phyloP scores from a whole-genome alignment of 1,140 invertebrate genomes.

The Diorhabda carinulata region DNA sequence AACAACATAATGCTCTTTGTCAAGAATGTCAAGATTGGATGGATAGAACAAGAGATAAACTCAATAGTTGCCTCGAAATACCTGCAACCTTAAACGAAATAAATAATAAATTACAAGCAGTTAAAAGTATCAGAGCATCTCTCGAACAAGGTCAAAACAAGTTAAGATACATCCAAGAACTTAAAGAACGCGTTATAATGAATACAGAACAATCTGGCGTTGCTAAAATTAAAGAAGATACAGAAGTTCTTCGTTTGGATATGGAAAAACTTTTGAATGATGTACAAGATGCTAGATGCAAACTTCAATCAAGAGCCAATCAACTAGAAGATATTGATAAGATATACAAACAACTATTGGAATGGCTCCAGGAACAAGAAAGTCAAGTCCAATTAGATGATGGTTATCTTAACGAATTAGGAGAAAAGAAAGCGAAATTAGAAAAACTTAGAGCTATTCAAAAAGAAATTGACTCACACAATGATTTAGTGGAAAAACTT shows the following conservation, averaged over 20 bases:
- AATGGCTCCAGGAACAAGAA: slow-evolving; percentile 84
- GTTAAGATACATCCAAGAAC: slow-evolving; percentile 79
- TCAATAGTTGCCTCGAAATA: slow-evolving; percentile 71
- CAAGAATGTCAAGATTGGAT: slow-evolving; percentile 91
- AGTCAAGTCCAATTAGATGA: slow-evolving; percentile 72
- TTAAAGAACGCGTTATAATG: slow-evolving; percentile 88
- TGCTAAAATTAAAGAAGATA: slow-evolving; percentile 83
- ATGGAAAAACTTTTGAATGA: slow-evolving; percentile 81
- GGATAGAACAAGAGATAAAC: slow-evolving; percentile 78
- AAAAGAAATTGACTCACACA: slow-evolving; percentile 72
- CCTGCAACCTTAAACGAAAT: slow-evolving; percentile 75
- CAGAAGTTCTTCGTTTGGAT: slow-evolving; percentile 79
- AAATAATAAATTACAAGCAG: slow-evolving; percentile 75
- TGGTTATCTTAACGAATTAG: slow-evolving; percentile 74
- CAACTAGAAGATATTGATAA: slow-evolving; percentile 84
- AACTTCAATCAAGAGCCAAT: slow-evolving; percentile 63
- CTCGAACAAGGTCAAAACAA: slow-evolving; percentile 90
- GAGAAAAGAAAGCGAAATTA: slow-evolving; percentile 81
- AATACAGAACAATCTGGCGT: slow-evolving; percentile 85
- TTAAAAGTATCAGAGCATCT: slow-evolving; percentile 78
- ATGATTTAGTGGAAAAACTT: slow-evolving; percentile 69
- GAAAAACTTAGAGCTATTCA: slow-evolving; percentile 78
- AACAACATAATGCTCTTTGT: slow-evolving; percentile 82
- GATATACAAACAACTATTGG: slow-evolving; percentile 69
- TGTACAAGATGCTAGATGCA: slow-evolving; percentile 72